Conservation (phyloP, 2,113 vertebrate genomes). For the Dicrurus megarhynchus region DNA sequence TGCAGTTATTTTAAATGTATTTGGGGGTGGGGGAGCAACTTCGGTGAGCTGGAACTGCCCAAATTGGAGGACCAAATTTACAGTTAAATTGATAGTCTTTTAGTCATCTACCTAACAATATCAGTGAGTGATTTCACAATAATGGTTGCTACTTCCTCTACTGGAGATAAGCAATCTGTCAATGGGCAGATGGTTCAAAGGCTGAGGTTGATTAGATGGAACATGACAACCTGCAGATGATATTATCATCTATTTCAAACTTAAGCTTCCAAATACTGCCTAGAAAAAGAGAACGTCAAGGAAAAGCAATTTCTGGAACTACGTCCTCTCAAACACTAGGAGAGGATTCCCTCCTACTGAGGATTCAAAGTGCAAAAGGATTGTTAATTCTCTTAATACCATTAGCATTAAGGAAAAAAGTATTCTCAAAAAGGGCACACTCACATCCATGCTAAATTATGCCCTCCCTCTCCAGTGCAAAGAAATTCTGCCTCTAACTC, state of each 20-base stretch:
- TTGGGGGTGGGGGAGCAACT: accelerated
- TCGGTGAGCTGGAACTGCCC: neutral
- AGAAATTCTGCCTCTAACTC: neutral
- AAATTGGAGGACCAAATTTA: neutral
- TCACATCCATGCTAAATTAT: neutral
- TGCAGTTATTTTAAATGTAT: neutral
- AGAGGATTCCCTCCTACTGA: neutral
- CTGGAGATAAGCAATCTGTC: neutral
- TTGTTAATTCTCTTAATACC: neutral
- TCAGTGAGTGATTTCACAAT: neutral
- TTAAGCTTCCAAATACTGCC: neutral
- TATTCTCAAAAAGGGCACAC: neutral
- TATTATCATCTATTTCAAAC: neutral
- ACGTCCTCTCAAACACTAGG: neutral
- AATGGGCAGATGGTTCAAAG: neutral
- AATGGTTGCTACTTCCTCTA: neutral
- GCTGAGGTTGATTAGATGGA: neutral
- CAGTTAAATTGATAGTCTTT: neutral
- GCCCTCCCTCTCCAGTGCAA: neutral
- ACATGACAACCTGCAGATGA: accelerated
- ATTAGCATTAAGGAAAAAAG: neutral
- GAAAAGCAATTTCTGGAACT: neutral
- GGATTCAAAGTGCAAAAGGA: neutral
- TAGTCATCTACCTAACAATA: neutral
- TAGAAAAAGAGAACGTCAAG: neutral